Base-by-base conservation (phyloP, 2,888 invertebrate genomes). In the Hypena proboscidalis region DNA sequence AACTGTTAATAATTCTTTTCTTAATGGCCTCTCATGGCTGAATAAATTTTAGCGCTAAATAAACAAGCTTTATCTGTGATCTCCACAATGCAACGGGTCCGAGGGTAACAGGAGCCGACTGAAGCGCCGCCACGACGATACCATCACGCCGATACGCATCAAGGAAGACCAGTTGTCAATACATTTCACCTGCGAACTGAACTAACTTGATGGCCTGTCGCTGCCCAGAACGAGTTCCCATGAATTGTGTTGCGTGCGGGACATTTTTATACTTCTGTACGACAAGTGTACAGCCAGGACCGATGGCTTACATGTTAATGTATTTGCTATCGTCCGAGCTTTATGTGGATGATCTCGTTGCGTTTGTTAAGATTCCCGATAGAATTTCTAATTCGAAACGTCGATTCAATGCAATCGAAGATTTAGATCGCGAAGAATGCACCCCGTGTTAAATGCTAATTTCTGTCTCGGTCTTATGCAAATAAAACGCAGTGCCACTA, bases 121-220 rank as follows among this genome's bases (percentile, higher is more conserved):
- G 84, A 86, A 87, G 85, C 84, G 87, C 88, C 88, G 89, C 83
- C 68, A 61, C 68, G 69, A 66, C 78, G 89, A 89, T 89, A 89
- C 81, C 84, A 90, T 89, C 90, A 88, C 85, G 68, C 85, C 84
- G 90, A 90, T 90, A 90, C 70, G 78, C 81, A 90, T 90, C 90
- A 87, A 89, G 90, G 90, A 90, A 90, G 90, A 88, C 90, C 85
- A 88, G 80, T 86, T 88, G 90, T 90, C 90, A 89, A 89, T 90
- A 89, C 89, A 86, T 83, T 85, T 89, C 89, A 90, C 87, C 84
- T 86, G 89, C 80, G 72, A 77, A 68, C 74, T 73, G 69, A 67
- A 60, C 66, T 60, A 73, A 77, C 82, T 81, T 85, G 87, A 88
- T 84, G 85, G 80, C 69, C 80, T 77, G 84, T 85, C 85, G 61